These are phyloP conservation scores for Orycteropus afer DNA, from an alignment of 2,113 vertebrate genomes.

Conservation along the genomic window DNA sequence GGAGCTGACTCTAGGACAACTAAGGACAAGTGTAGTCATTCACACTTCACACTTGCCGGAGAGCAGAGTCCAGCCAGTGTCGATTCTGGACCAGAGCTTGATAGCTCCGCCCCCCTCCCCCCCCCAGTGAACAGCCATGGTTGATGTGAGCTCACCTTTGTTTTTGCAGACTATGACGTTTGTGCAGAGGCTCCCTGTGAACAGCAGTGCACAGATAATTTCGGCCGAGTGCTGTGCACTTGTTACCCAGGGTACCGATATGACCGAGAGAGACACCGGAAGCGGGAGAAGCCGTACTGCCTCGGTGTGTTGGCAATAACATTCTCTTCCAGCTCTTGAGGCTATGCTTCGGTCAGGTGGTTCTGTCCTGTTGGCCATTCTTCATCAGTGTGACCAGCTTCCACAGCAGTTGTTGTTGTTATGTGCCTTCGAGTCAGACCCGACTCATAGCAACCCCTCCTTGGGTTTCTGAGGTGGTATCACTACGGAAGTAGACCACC, in stretches of 20 bases:
- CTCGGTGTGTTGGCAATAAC: conserved; percentile 86
- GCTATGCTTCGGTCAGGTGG: not conserved
- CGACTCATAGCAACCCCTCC: too few relatives aligned
- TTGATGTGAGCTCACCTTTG: not conserved
- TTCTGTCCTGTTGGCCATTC: not conserved
- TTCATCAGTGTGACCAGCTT: not conserved
- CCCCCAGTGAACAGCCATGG: fast-evolving
- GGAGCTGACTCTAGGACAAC: not conserved
- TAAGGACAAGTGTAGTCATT: fast-evolving
- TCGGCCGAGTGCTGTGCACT: conserved; percentile 96
- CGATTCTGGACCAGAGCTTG: not conserved
- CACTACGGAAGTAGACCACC: too few relatives aligned
- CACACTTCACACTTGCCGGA: not conserved
- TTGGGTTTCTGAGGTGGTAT: too few relatives aligned
- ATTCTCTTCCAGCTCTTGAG: not conserved
- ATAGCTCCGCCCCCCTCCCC: fast-evolving
- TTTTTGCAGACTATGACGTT: conserved; percentile 94
- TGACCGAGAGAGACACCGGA: conserved; percentile 94
- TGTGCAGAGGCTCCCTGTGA: conserved; percentile 96
- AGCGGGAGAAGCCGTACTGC: conserved; percentile 95
- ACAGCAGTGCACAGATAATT: conserved; percentile 98
- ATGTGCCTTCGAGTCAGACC: too few relatives aligned
- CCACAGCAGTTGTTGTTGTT: too few relatives aligned
- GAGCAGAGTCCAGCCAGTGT: not conserved
- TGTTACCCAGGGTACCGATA: conserved; percentile 97